Evolutionary conservation across 2,888 invertebrate species (phyloP).

Genomic region (Metellina segmentata): DNA sequence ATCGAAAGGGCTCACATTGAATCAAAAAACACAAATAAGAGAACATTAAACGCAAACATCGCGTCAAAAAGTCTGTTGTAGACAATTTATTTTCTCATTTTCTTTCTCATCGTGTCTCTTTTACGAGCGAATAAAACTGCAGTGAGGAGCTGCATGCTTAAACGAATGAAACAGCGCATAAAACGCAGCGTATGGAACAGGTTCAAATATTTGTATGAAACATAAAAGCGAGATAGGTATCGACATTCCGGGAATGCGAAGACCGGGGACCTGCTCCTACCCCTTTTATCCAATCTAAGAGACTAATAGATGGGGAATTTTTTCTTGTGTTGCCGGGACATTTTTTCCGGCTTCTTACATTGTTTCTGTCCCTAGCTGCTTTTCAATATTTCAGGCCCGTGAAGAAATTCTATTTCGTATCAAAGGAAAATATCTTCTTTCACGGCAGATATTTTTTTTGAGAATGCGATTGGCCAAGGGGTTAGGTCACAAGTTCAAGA

Average conservation of each 20-base stretch:
- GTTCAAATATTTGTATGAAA: constrained; percentile 19
- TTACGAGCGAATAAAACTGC: constrained; percentile 17
- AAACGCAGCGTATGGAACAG: not conserved
- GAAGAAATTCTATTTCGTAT: not conserved
- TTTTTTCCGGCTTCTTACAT: not conserved
- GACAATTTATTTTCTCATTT: not conserved
- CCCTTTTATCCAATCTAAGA: not conserved
- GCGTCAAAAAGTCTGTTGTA: not conserved
- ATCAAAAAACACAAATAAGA: not conserved
- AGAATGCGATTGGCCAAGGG: too few relatives aligned
- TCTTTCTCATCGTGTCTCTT: constrained; percentile 6
- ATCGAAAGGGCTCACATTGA: too few relatives aligned
- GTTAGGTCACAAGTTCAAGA: too few relatives aligned
- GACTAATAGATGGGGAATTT: not conserved
- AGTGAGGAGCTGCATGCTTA: not conserved
- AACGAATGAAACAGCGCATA: not conserved
- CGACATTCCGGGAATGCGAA: constrained; percentile 18
- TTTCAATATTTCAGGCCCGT: not conserved
- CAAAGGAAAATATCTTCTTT: not conserved
- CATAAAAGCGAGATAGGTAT: constrained; percentile 21
- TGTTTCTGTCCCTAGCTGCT: not conserved
- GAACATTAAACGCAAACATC: not conserved
- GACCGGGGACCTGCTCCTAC: not conserved
- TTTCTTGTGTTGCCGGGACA: not conserved
- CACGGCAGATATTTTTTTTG: too few relatives aligned